Evolutionary conservation across 2,888 invertebrate genomes (phyloP), one percentile per base, ranked within the genome.

Genomic region (Harpalus rubripes): DNA sequence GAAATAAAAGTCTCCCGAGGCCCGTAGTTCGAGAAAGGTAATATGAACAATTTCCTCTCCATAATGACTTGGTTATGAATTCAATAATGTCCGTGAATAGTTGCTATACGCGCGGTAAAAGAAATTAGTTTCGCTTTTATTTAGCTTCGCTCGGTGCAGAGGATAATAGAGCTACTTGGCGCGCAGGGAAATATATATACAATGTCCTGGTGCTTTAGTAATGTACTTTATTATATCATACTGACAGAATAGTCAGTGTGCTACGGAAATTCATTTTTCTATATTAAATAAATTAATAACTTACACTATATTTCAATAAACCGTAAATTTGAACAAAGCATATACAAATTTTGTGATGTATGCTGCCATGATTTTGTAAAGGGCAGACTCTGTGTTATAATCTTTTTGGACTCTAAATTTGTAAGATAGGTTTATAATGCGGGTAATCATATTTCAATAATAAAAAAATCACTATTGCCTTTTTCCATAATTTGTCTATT

Each of bases 61-160:
- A 79, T 79, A 79, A 79, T 79, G 61, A 61, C 79, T 41, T 58
- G 79, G 79, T 79, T 79, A 59, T 79, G 79, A 26, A 79, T 79
- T 79, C 79, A 79, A 79, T 79, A 79, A 79, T 74, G 72, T 74
- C 72, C 72, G 72, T 41, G 72, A 74, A 74, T 74, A 74, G 41
- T 74, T 68, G 68, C 32, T 7, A 18, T 44, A 41, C 16, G 72
- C 26, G 41, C 16, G 72, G 72, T 44, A 18, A 74, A 74, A 74
- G 72, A 74, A 74, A 74, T 74, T 74, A 74, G 72, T 74, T 74
- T 74, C 72, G 72, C 72, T 44, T 41, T 74, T 74, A 74, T 74
- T 41, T 74, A 44, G 44, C 44, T 41, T 10, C 8, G 44, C 72
- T 74, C 44, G 8, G 1, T 74, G 41, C 22, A 74, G n/a, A 2